A percentile compares a stretch with the other conserved stretches of the same genome.
Conservation (phyloP, 2,797 vertebrate genomes). For the Poecilia velifera region DNA sequence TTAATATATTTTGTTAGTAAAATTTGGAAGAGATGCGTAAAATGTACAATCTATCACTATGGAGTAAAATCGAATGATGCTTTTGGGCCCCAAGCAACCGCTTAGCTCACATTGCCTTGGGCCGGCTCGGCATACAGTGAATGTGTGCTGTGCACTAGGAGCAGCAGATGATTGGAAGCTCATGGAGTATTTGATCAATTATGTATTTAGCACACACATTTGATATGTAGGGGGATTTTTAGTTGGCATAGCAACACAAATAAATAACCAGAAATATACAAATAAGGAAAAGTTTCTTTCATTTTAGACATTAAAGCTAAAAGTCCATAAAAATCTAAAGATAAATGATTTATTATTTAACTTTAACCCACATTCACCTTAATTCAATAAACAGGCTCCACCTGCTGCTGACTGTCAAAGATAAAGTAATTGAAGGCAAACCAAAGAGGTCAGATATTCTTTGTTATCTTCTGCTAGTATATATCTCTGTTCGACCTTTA, state of each 20-base stretch:
- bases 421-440: slow-evolving; percentile 5
- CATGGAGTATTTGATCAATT: background rate
- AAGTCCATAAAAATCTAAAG: background rate
- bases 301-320: background rate
- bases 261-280: background rate
- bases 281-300: background rate
- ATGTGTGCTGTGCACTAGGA: background rate
- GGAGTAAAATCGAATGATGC: too few relatives aligned
- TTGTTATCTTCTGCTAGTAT: slow-evolving; percentile 50
- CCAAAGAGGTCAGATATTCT: slow-evolving; percentile 64
- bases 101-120: background rate
- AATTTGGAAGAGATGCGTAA: too few relatives aligned
- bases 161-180: background rate
- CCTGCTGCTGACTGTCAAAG: slow-evolving; percentile 8
- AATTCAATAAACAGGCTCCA: background rate
- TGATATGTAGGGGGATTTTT: background rate
- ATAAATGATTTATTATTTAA: background rate
- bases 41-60: too few relatives aligned
- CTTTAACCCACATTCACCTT: slow-evolving; percentile 1
- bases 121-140: background rate
- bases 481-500: slow-evolving; percentile 2
- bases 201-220: background rate
- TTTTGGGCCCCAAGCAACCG: too few relatives aligned
- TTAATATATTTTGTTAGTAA: too few relatives aligned
- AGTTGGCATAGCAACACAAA: too few relatives aligned